Evolutionary conservation across 2,797 vertebrate genomes (phyloP).

Genomic region (Acanthurus leucopareius): DNA sequence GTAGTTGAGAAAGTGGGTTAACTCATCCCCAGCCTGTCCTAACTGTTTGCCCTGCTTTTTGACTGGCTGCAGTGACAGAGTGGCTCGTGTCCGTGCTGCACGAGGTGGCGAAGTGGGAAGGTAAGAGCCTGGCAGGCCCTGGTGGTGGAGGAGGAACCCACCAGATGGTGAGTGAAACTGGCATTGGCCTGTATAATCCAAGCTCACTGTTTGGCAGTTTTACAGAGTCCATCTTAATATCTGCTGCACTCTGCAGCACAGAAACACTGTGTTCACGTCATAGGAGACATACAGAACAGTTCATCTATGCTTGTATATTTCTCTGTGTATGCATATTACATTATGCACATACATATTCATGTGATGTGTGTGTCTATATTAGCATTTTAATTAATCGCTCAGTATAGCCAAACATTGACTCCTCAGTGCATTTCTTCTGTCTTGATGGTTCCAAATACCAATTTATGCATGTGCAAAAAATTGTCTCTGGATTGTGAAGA

Average conservation of each 20-base stretch:
- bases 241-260: constrained; percentile 14
- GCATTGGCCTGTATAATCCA: constrained; percentile 31
- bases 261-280: not conserved
- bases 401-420: no score
- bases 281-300: not conserved
- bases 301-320: not conserved
- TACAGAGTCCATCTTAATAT: not conserved
- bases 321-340: not conserved
- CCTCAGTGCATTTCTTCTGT: no score
- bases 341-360: no score
- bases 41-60: constrained; percentile 41
- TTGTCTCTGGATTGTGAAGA: no score
- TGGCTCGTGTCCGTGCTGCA: constrained; percentile 16
- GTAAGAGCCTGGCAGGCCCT: constrained; percentile 10
- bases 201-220: constrained; percentile 32
- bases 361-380: no score
- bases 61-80: constrained; percentile 31
- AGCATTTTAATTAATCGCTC: no score
- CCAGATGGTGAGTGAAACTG: constrained; percentile 34
- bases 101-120: constrained; percentile 38
- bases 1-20: constrained; percentile 59
- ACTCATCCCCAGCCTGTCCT: constrained; percentile 30
- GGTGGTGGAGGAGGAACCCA: constrained; percentile 20
- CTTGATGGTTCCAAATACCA: no score
- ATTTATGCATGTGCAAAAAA: no score